These are phyloP conservation scores for Heliothis subflexa DNA, from an alignment of 1,140 invertebrate genomes.

Conservation along the genomic window DNA sequence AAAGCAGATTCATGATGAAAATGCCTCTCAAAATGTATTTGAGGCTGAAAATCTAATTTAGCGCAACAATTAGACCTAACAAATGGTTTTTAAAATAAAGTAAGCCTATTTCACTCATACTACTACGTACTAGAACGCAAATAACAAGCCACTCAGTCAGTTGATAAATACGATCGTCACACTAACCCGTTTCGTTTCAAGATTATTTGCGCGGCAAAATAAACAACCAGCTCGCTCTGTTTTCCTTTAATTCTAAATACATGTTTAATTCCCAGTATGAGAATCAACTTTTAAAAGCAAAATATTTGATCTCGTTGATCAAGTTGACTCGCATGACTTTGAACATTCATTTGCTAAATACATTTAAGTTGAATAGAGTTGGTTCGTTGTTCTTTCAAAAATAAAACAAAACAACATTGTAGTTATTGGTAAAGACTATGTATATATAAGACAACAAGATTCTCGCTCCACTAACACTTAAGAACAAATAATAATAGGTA, in stretches of 20 bases:
- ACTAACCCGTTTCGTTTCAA: slow-evolving; percentile 22
- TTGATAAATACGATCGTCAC: slow-evolving; percentile 35
- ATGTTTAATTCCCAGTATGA: slow-evolving; percentile 1
- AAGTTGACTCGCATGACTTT: neutral
- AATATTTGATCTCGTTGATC: neutral
- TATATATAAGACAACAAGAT: slow-evolving; percentile 22
- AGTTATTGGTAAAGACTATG: slow-evolving; percentile 27
- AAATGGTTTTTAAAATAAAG: too few species aligned
- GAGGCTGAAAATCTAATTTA: neutral
- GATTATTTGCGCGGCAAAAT: slow-evolving; percentile 22
- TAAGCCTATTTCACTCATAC: neutral
- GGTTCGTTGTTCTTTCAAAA: slow-evolving; percentile 2
- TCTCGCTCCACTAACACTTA: slow-evolving; percentile 27
- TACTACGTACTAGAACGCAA: neutral
- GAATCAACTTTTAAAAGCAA: neutral
- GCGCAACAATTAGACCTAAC: neutral
- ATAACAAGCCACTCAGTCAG: slow-evolving; percentile 15
- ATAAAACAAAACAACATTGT: slow-evolving; percentile 9
- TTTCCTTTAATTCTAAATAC: slow-evolving; percentile 11
- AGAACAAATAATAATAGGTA: slow-evolving; percentile 52
- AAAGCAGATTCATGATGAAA: too few species aligned
- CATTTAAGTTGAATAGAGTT: slow-evolving; percentile 13
- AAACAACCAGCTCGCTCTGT: slow-evolving; percentile 22
- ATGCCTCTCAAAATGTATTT: too few species aligned
- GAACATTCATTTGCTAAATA: neutral